Conservation (phyloP, 2,888 invertebrate species). For the Lasius platythorax region DNA sequence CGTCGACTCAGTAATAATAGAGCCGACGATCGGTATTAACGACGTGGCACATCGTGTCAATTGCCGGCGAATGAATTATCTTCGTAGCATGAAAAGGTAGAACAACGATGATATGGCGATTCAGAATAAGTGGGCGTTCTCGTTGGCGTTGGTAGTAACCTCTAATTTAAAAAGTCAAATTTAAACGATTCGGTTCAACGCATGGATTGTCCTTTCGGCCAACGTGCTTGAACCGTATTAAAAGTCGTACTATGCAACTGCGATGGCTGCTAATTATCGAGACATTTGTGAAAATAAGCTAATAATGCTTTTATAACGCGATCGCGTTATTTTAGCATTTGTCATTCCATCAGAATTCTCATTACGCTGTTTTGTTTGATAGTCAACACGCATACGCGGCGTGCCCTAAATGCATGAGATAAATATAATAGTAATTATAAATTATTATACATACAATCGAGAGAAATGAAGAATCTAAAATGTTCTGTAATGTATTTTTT, state of each 20-base stretch:
- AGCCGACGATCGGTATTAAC: conserved; percentile 25
- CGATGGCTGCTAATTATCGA: conserved; percentile 23
- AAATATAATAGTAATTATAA: conserved; percentile 7
- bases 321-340: conserved; percentile 10
- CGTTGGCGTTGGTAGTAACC: conserved; percentile 20
- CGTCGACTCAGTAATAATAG: conserved; percentile 45
- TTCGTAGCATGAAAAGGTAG: conserved; percentile 2
- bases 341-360: conserved; percentile 24
- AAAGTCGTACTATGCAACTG: not conserved
- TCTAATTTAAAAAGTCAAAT: conserved; percentile 71
- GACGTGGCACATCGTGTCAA: conserved; percentile 26
- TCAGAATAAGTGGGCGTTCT: not conserved
- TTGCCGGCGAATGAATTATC: conserved; percentile 40
- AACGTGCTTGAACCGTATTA: conserved; percentile 18
- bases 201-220: conserved; percentile 56
- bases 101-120: not conserved
- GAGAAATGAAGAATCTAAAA: not conserved
- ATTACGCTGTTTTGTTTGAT: conserved; percentile 11
- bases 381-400: not conserved
- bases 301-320: conserved; percentile 23
- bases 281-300: conserved; percentile 20
- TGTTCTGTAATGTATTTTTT: not conserved
- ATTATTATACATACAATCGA: not conserved
- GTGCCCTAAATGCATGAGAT: not conserved
- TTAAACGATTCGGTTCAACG: conserved; percentile 58